Base-by-base conservation (phyloP, 1,140 invertebrate species). In the Eriosoma lanigerum region DNA sequence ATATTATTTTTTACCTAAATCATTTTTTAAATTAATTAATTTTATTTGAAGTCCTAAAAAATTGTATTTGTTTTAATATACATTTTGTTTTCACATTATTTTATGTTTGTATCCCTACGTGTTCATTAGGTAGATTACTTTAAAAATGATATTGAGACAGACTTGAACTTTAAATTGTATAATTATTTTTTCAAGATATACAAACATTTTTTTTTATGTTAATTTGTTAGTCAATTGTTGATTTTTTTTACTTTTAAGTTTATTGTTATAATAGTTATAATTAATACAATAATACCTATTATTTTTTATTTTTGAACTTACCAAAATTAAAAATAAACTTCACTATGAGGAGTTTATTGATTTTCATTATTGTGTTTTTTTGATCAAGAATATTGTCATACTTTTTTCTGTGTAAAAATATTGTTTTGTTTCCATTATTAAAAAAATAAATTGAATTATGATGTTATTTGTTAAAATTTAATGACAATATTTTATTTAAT, bases 221-320 rank as follows among this genome's bases (percentile, higher is more conserved):
- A 21, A 12, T 15, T 3, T 29, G 26, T 26, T 17, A 29, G 26
- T 62, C 6, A 8, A 38, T 68, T 68, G 44, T 68, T 68, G 66
- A 68, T 68, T 68, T 68, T 68, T 21, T 48, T 68, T 48, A 15
- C 38, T 68, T 64, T 68, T 68, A 68, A 68, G 66, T 24, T 48
- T 21, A 46, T 68, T 68, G 66, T 68, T 68, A 24, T 68, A 26
- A n/a, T 68, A 68, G 44, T 48, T 68, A 17, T 48, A 48, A 46
- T 48, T 68, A 68, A 15, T 68, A 68, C 32, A 4, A n/a, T 38
- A 38, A 38, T 38, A 38, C 8, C 8, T 38, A 38, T 38, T 38
- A n/a, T n/a, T n/a, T n/a, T n/a, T n/a, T n/a, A n/a, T n/a, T n/a
- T 38, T 4, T 38, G 32, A 38, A 38, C 8, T 4, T 38, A 38